A percentile compares a stretch with the other conserved stretches of the same genome.
Conservation (phyloP, 2,888 invertebrate species). For the Drosophila mercatorum region DNA sequence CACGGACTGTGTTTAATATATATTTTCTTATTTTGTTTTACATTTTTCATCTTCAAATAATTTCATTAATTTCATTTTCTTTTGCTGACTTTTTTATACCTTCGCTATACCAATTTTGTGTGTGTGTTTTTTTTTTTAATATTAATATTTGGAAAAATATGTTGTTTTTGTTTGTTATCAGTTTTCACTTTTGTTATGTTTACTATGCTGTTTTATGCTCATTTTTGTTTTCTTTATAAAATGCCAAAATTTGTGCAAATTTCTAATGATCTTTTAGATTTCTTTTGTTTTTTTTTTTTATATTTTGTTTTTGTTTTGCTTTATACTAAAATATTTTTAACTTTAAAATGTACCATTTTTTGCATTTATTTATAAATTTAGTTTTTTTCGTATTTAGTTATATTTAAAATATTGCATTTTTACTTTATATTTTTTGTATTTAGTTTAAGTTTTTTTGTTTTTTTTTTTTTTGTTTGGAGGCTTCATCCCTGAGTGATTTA, state of each 20-base stretch:
- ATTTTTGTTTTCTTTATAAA: slow-evolving; percentile 67
- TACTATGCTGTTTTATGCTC: slow-evolving; percentile 53
- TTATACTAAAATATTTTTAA: slow-evolving; percentile 75
- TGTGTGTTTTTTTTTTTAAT: background rate
- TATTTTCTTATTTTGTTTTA: slow-evolving; percentile 16
- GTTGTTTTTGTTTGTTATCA: slow-evolving; percentile 38
- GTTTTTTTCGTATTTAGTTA: slow-evolving; percentile 56
- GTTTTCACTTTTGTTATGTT: slow-evolving; percentile 49
- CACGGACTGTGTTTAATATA: slow-evolving; percentile 67
- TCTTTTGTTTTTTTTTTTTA: slow-evolving; percentile 32
- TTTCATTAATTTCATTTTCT: slow-evolving; percentile 33
- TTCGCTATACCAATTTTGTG: slow-evolving; percentile 68
- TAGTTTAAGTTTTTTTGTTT: slow-evolving; percentile 23
- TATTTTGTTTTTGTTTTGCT: slow-evolving; percentile 26
- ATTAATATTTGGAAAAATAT: slow-evolving; percentile 70
- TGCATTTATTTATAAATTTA: slow-evolving; percentile 49
- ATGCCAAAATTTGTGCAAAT: slow-evolving; percentile 82
- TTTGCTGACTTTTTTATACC: slow-evolving; percentile 61
- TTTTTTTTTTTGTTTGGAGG: slow-evolving; percentile 82
- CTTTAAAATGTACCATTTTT: slow-evolving; percentile 71
- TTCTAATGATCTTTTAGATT: slow-evolving; percentile 64
- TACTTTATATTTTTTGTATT: slow-evolving; percentile 53
- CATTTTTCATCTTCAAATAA: slow-evolving; percentile 4
- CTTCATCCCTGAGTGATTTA: slow-evolving; percentile 85
- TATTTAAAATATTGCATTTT: slow-evolving; percentile 78